These are phyloP conservation scores for Azemiops feae DNA, from an alignment of 2,113 vertebrate genomes.

Conservation along the genomic window DNA sequence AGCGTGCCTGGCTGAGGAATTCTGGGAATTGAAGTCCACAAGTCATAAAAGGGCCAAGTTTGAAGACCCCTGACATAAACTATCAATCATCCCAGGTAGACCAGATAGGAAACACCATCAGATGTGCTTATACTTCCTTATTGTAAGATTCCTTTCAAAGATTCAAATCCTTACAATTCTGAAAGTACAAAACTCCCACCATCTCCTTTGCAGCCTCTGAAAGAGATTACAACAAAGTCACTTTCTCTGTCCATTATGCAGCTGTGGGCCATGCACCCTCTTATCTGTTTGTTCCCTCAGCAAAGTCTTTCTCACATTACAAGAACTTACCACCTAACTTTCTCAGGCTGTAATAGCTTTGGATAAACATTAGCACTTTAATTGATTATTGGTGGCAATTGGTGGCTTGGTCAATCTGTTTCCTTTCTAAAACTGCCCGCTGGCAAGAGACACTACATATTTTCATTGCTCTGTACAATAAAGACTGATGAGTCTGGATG, in stretches of 20 bases:
- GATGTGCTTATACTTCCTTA: background rate
- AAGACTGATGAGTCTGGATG: background rate
- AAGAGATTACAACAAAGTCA: background rate
- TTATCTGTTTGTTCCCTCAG: background rate
- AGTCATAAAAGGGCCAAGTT: no score
- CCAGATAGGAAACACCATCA: background rate
- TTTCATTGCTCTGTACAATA: background rate
- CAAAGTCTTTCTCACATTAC: background rate
- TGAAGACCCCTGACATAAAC: background rate
- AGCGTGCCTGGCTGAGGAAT: no score
- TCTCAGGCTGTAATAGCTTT: background rate
- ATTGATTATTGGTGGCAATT: background rate
- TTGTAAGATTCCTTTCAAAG: background rate
- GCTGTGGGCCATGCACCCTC: background rate
- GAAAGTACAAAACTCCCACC: background rate
- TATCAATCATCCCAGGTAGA: background rate
- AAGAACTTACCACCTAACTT: background rate
- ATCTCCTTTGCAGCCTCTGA: background rate
- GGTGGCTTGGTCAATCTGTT: background rate
- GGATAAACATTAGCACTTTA: background rate
- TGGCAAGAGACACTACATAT: background rate
- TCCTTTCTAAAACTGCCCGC: background rate
- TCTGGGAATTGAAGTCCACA: no score
- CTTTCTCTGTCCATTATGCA: background rate
- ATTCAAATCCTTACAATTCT: background rate